A percentile compares a stretch with the other conserved stretches of the same genome.
These are phyloP conservation scores for Etheostoma spectabile DNA, from an alignment of 2,113 vertebrate genomes.

Conservation along the genomic window DNA sequence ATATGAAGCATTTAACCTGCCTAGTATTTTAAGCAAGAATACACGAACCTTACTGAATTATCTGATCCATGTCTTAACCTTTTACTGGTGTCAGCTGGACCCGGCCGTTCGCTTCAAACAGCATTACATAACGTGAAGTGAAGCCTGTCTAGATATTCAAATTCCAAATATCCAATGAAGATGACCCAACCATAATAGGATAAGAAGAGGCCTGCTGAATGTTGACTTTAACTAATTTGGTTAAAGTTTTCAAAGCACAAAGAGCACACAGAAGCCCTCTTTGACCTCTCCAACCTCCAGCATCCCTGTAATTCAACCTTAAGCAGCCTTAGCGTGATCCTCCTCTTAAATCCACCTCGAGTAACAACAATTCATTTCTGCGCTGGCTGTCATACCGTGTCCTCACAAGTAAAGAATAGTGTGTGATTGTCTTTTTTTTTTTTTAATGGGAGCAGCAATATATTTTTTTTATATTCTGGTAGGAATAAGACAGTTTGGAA, in stretches of 20 bases:
- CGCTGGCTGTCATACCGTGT: too few relatives aligned
- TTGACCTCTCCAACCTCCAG: conserved; percentile 18
- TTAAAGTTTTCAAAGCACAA: conserved; percentile 44
- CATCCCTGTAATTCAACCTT: neutral
- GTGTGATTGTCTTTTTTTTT: neutral
- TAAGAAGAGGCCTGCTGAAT: conserved; percentile 44
- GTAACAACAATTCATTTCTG: neutral
- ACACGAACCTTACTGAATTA: neutral
- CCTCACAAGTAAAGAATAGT: neutral
- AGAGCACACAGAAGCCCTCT: conserved; percentile 7
- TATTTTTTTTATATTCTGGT: neutral
- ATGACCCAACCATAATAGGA: conserved; percentile 63
- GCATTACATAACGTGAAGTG: conserved; percentile 37
- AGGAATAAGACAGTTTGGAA: too few relatives aligned
- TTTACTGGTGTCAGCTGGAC: neutral
- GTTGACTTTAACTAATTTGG: conserved; percentile 66
- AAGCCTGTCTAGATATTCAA: conserved; percentile 56
- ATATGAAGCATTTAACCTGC: neutral
- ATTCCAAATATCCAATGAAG: conserved; percentile 54
- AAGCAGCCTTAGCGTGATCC: conserved; percentile 29
- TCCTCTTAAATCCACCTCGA: neutral
- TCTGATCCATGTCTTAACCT: neutral
- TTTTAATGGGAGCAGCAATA: neutral
- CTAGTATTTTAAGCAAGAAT: neutral
- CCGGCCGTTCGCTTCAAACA: conserved; percentile 14